Evolutionary conservation across 2,113 vertebrate genomes (phyloP).

Genomic region (Phoxinus phoxinus): DNA sequence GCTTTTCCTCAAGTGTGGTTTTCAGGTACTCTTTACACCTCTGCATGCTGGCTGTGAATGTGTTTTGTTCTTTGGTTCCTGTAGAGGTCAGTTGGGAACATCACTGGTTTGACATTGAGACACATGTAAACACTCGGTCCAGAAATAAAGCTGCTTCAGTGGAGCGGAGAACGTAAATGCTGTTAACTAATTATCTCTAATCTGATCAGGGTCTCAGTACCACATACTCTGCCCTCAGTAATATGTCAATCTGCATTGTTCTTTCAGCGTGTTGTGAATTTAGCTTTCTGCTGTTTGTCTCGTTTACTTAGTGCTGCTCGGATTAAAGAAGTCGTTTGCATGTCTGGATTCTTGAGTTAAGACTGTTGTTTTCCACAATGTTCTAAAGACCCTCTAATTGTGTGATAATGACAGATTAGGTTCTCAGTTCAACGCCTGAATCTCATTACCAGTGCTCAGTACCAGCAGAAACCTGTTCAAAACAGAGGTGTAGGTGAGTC

Average conservation of each 20-base stretch:
- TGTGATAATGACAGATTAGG: not conserved
- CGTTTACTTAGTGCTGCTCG: not conserved
- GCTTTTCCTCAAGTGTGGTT: too few relatives aligned
- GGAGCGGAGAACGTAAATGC: slow-evolving; percentile 5
- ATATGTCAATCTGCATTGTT: not conserved
- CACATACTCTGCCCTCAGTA: not conserved
- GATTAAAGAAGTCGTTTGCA: not conserved
- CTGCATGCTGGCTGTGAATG: too few relatives aligned
- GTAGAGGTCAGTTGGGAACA: not conserved
- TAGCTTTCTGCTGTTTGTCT: not conserved
- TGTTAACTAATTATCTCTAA: slow-evolving; percentile 52
- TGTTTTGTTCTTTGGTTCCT: not conserved
- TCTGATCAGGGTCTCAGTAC: slow-evolving; percentile 44
- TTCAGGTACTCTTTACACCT: too few relatives aligned
- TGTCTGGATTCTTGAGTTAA: not conserved
- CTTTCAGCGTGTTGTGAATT: not conserved
- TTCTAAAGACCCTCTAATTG: not conserved
- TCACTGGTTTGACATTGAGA: slow-evolving; percentile 6
- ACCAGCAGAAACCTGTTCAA: too few relatives aligned
- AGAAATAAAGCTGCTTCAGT: slow-evolving; percentile 40
- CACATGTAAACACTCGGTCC: slow-evolving; percentile 10
- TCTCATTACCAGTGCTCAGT: not conserved
- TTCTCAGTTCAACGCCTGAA: not conserved
- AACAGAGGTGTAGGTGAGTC: not conserved
- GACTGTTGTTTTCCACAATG: not conserved